Conservation (phyloP, 2,888 invertebrate genomes). For the Acanthosoma haemorrhoidale region DNA sequence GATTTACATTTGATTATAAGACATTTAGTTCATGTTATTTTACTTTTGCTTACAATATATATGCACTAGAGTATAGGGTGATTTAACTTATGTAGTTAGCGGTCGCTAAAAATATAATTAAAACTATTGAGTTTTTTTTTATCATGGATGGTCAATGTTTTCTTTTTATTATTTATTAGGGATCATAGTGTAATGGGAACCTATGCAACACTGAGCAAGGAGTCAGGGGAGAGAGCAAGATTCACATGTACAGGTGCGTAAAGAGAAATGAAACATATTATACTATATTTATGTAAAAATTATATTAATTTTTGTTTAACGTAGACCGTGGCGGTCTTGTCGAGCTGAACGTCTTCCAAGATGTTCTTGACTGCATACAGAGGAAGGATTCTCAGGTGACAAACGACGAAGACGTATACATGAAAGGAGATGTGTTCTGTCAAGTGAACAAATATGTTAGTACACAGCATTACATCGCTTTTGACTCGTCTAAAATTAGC, state of each 20-base stretch:
- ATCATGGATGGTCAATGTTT: too few species aligned
- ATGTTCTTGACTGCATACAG: constrained; percentile 78
- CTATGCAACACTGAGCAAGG: neutral
- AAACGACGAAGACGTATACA: constrained; percentile 52
- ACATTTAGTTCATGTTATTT: too few species aligned
- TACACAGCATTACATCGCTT: neutral
- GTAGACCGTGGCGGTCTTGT: neutral
- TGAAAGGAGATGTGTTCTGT: constrained; percentile 23
- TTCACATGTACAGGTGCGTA: neutral
- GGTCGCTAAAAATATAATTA: too few species aligned
- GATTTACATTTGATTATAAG: too few species aligned
- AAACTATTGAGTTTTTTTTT: too few species aligned
- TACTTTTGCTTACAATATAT: too few species aligned
- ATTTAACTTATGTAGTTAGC: too few species aligned
- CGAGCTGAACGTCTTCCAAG: constrained; percentile 54
- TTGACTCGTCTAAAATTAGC: too few species aligned
- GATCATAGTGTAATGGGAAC: neutral
- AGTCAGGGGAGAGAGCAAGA: neutral
- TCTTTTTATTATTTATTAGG: too few species aligned
- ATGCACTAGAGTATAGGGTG: too few species aligned
- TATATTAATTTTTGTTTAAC: neutral
- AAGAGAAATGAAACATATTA: too few species aligned
- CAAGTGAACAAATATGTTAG: neutral
- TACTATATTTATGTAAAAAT: neutral
- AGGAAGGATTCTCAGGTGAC: constrained; percentile 78